Percentiles rank a stretch among this genome's conserved stretches.
Evolutionary conservation across 37 sponge, comb jelly and placozoan genomes (phyloP).

Genomic region (Spongilla lacustris): DNA sequence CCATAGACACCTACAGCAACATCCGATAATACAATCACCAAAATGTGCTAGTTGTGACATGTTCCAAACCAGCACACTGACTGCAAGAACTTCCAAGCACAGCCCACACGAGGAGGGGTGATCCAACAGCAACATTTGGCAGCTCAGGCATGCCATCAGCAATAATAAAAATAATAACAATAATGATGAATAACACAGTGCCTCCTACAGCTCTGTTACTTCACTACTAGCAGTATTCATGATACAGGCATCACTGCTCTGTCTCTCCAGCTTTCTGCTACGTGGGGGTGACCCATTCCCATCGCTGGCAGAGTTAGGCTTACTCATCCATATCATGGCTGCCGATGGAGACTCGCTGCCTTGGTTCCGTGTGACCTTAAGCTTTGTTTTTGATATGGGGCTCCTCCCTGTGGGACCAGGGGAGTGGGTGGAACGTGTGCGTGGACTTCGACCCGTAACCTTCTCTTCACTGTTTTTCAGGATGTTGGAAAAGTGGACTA

Average conservation of each 20-base stretch:
- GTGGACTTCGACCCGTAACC: neutral
- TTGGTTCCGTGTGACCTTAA: conserved; percentile 32
- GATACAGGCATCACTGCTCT: neutral
- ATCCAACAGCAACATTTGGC: too few relatives aligned
- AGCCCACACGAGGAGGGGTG: too few relatives aligned
- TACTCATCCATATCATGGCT: conserved; percentile 20
- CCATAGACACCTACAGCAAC: too few relatives aligned
- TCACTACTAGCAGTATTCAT: neutral
- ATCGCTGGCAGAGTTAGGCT: neutral
- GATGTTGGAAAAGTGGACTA: neutral
- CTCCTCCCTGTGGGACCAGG: conserved; percentile 32
- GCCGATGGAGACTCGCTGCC: neutral
- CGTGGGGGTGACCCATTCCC: neutral
- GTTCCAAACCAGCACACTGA: too few relatives aligned
- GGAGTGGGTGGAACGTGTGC: neutral
- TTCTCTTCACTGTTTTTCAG: neutral
- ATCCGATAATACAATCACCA: too few relatives aligned
- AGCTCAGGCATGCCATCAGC: too few relatives aligned
- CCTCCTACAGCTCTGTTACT: conserved; percentile 19
- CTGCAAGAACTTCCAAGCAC: too few relatives aligned
- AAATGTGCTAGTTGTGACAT: too few relatives aligned
- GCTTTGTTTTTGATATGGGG: conserved; percentile 59
- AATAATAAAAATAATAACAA: too few relatives aligned
- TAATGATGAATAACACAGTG: too few relatives aligned
- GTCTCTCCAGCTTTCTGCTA: neutral